These are phyloP conservation scores for Bombus terrestris DNA, from an alignment of 1,140 invertebrate genomes.

Conservation along the genomic window DNA sequence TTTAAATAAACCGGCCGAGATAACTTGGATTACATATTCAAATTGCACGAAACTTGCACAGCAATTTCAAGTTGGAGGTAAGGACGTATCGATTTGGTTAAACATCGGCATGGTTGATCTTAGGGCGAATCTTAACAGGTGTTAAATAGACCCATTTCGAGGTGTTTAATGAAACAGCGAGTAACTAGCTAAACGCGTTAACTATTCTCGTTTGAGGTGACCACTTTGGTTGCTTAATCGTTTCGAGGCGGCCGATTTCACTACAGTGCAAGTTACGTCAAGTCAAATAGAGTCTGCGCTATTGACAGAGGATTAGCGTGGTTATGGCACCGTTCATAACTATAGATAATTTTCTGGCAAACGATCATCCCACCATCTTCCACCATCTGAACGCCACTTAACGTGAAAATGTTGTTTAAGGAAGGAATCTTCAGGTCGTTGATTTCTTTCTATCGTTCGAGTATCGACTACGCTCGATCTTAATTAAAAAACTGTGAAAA, in stretches of 20 bases:
- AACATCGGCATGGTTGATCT: conserved; percentile 32
- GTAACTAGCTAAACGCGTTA: conserved; percentile 33
- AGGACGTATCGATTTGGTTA: conserved; percentile 20
- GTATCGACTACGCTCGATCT: too few relatives aligned
- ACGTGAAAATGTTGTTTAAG: not conserved
- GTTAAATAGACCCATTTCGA: conserved; percentile 37
- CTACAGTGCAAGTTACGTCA: conserved; percentile 23
- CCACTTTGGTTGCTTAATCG: conserved; percentile 51
- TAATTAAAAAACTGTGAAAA: too few relatives aligned
- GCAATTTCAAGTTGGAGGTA: not conserved
- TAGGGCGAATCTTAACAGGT: not conserved
- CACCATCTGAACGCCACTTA: not conserved
- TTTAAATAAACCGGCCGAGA: not conserved
- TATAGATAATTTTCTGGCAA: conserved; percentile 3
- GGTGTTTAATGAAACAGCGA: conserved; percentile 39
- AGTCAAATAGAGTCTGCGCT: not conserved
- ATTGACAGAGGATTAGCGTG: conserved; percentile 40
- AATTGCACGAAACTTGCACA: not conserved
- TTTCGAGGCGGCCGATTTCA: conserved; percentile 21
- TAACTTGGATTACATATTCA: not conserved
- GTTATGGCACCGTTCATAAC: conserved; percentile 25
- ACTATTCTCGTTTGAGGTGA: conserved; percentile 35
- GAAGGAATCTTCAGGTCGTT: not conserved
- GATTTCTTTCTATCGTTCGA: too few relatives aligned
- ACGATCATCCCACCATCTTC: not conserved